Percentiles rank a stretch among this genome's conserved stretches.
Conservation (phyloP, 1,140 invertebrate species). For the Pseudomyrmex concolor region DNA sequence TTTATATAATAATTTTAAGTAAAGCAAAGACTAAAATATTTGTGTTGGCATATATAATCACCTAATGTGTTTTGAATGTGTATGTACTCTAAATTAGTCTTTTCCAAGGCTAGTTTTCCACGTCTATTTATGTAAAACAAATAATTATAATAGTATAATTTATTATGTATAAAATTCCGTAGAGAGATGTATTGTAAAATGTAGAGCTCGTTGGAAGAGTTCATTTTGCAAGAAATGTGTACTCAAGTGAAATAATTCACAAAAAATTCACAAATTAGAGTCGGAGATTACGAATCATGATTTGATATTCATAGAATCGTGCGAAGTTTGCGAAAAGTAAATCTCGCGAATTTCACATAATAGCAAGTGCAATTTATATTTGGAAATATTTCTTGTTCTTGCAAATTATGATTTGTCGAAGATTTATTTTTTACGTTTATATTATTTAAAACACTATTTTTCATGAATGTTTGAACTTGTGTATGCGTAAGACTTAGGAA, state of each 20-base stretch:
- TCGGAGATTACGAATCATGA: no score
- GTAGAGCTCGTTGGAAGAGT: no score
- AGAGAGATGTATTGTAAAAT: conserved; percentile 24
- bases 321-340: no score
- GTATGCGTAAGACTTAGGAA: conserved; percentile 35
- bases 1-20: no score
- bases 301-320: no score
- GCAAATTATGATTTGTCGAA: not conserved
- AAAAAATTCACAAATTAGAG: no score
- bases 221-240: no score
- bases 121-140: conserved; percentile 4
- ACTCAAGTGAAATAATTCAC: no score
- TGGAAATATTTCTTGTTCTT: conserved; percentile 29
- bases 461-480: conserved; percentile 1
- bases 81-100: not conserved
- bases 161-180: conserved; percentile 6
- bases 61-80: no score
- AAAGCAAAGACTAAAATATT: no score
- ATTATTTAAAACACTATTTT: conserved; percentile 55
- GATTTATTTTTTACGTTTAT: conserved; percentile 23
- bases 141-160: not conserved
- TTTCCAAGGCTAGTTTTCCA: not conserved
- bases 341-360: conserved; percentile 16
- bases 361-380: conserved; percentile 14
- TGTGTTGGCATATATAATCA: no score